These are phyloP conservation scores for Neodon shergylaensis DNA, from an alignment of 2,113 vertebrate genomes.

Conservation along the genomic window DNA sequence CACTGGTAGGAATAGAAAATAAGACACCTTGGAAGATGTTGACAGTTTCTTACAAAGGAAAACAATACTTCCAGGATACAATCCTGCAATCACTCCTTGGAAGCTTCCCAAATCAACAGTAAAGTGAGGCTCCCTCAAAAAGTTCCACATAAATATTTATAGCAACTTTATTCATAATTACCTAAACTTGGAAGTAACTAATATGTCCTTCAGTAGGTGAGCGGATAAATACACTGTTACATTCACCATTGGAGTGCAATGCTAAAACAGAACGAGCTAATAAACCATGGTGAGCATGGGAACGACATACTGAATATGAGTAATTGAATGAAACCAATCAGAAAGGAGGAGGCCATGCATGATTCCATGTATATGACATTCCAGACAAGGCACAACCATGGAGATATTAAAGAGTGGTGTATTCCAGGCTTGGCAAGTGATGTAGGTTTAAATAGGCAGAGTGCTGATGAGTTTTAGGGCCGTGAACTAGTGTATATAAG, in stretches of 20 bases:
- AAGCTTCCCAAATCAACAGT: background rate
- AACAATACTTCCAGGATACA: background rate
- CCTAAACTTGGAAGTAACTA: background rate
- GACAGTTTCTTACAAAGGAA: background rate
- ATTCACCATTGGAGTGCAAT: background rate
- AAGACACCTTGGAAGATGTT: background rate
- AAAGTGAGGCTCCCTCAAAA: background rate
- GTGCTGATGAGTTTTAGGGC: background rate
- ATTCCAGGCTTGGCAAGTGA: background rate
- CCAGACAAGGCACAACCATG: background rate
- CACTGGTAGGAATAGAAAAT: background rate
- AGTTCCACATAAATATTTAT: background rate
- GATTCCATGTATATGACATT: background rate
- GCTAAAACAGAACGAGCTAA: background rate
- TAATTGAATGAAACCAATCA: background rate
- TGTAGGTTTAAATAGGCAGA: background rate
- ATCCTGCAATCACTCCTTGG: background rate
- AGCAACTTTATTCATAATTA: constrained; percentile 28
- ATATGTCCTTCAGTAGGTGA: background rate
- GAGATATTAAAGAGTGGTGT: background rate
- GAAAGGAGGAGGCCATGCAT: background rate
- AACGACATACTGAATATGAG: background rate
- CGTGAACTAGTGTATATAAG: background rate
- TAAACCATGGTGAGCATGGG: background rate
- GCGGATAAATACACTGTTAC: background rate